Evolutionary conservation across 2,888 invertebrate genomes (phyloP).

Genomic region (Aspidapion aeneum): DNA sequence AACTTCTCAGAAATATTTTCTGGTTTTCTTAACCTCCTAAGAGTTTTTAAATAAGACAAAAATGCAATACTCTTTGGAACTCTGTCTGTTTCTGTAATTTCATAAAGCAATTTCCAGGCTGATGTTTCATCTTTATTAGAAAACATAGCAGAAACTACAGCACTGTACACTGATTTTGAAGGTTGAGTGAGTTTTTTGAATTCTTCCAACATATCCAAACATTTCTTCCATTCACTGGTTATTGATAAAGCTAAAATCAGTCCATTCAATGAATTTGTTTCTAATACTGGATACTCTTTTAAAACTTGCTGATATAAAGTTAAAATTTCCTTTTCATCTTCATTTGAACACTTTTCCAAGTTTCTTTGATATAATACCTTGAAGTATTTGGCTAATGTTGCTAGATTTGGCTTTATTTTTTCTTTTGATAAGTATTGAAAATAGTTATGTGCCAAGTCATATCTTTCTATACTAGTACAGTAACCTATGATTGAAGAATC

Average conservation of each 20-base stretch:
- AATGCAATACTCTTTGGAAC: constrained; percentile 22
- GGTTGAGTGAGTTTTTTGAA: constrained; percentile 53
- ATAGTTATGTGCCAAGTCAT: constrained; percentile 56
- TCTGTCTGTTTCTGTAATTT: constrained; percentile 46
- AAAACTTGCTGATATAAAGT: constrained; percentile 45
- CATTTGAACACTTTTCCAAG: constrained; percentile 27
- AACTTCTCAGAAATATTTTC: constrained; percentile 43
- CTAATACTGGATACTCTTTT: constrained; percentile 56
- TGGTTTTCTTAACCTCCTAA: constrained; percentile 19
- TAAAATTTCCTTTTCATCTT: constrained; percentile 55
- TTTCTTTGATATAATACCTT: constrained; percentile 50
- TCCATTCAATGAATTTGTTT: constrained; percentile 57
- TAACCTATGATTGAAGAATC: constrained; percentile 58
- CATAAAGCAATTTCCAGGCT: constrained; percentile 60
- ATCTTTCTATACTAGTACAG: constrained; percentile 48
- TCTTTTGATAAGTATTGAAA: constrained; percentile 52
- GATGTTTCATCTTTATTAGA: constrained; percentile 55
- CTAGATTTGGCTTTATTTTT: constrained; percentile 53
- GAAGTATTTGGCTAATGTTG: constrained; percentile 57
- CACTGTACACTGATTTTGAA: constrained; percentile 51
- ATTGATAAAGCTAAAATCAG: constrained; percentile 60
- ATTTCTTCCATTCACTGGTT: constrained; percentile 62
- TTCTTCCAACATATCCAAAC: constrained; percentile 58
- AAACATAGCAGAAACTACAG: constrained; percentile 54
- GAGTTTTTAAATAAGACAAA: constrained; percentile 28